Percentiles rank a stretch among this genome's conserved stretches.
Conservation (phyloP, 64 coral and sea anemone species). For the Dendronephthya gigantea region DNA sequence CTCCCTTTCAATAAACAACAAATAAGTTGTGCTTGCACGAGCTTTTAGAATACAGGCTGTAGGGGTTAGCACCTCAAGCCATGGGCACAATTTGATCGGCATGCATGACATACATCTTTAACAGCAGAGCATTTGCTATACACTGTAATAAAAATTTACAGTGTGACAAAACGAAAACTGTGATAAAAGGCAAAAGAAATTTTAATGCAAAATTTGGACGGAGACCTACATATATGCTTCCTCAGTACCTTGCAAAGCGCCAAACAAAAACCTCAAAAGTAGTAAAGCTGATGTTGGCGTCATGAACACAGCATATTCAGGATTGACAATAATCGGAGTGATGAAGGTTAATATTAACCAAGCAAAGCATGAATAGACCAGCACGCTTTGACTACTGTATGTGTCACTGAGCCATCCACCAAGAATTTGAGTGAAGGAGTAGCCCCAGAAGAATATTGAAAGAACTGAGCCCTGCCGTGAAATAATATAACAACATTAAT, state of each 20-base stretch:
- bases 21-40: no score
- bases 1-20: no score
- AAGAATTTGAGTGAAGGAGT: conserved; percentile 7
- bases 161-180: no score
- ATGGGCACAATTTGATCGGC: no score
- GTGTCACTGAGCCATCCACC: conserved; percentile 4
- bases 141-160: no score
- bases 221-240: no score
- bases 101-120: no score
- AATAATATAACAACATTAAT: not conserved
- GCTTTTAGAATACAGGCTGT: no score
- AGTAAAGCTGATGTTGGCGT: not conserved
- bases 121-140: no score
- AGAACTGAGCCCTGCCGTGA: not conserved
- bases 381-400: not conserved
- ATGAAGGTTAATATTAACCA: conserved; percentile 3
- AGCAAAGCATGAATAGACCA: not conserved
- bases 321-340: not conserved
- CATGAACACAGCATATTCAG: not conserved
- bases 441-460: conserved; percentile 16
- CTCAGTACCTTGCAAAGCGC: not conserved
- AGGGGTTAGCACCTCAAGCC: no score
- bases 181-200: no score
- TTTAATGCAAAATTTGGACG: no score
- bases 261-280: not conserved